These are phyloP conservation scores for Paguma larvata DNA, from an alignment of 2,797 vertebrate species.

Conservation along the genomic window DNA sequence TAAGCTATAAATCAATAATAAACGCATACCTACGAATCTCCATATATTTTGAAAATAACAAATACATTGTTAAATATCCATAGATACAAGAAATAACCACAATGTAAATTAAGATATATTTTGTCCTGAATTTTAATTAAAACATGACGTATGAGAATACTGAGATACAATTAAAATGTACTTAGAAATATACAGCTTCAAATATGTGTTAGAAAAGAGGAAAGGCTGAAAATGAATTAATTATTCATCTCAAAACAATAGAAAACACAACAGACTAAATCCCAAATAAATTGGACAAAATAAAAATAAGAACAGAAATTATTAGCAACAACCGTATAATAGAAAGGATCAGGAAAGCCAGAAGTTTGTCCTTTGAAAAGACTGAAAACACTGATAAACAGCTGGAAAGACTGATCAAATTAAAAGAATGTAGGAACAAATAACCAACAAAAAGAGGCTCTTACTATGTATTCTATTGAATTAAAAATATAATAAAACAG, in stretches of 20 bases:
- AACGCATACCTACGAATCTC: neutral
- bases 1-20: neutral
- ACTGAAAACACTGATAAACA: neutral
- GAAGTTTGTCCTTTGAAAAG: neutral
- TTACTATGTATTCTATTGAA: neutral
- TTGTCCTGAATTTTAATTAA: neutral
- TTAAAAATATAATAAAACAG: neutral
- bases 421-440: neutral
- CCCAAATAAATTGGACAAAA: neutral
- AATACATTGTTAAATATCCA: neutral
- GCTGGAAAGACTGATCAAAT: neutral
- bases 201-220: neutral
- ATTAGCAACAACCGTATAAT: neutral
- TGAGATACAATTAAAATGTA: neutral
- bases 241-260: neutral
- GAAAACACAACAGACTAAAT: neutral
- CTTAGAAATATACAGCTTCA: neutral
- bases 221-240: neutral
- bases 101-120: neutral
- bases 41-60: neutral
- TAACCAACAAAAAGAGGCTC: neutral
- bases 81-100: neutral
- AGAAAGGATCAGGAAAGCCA: neutral
- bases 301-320: neutral
- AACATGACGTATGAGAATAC: neutral